Conservation (phyloP, 2,113 vertebrate genomes). For the Platichthys flesus region DNA sequence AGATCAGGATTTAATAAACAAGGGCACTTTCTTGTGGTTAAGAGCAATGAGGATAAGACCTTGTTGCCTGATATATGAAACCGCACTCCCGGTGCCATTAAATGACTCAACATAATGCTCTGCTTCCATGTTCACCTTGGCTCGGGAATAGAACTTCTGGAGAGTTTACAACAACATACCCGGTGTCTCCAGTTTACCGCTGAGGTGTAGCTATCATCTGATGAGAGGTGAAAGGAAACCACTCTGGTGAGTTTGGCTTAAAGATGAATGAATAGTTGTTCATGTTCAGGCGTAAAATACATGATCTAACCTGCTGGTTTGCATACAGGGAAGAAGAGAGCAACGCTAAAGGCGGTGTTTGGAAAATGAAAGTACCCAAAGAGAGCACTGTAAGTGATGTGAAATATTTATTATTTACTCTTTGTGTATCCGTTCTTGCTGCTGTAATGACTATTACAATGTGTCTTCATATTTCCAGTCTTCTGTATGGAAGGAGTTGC, state of each 20-base stretch:
- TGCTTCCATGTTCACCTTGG: conserved; percentile 31
- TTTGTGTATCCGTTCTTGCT: neutral
- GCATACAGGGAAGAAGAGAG: conserved; percentile 93
- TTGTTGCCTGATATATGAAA: neutral
- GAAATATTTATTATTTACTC: neutral
- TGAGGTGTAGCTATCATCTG: conserved; percentile 94
- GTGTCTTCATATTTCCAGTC: conserved; percentile 75
- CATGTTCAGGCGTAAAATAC: neutral
- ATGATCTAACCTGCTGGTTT: neutral
- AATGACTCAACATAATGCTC: conserved; percentile 26
- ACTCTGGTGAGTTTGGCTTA: conserved; percentile 85
- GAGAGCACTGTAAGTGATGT: conserved; percentile 87
- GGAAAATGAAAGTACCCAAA: conserved; percentile 98
- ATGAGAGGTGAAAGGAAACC: conserved; percentile 95
- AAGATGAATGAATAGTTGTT: neutral
- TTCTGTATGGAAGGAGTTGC: conserved; percentile 94
- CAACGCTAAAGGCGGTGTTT: conserved; percentile 94
- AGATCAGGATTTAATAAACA: neutral
- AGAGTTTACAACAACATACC: conserved; percentile 98
- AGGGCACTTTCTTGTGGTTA: neutral
- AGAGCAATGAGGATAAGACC: conserved; percentile 5
- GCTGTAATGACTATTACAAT: too few species aligned
- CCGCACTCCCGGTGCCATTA: conserved; percentile 1
- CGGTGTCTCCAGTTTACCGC: conserved; percentile 86
- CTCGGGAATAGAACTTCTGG: conserved; percentile 90